These are phyloP conservation scores for Achlya flavicornis DNA, from an alignment of 2,888 invertebrate genomes.

Conservation along the genomic window DNA sequence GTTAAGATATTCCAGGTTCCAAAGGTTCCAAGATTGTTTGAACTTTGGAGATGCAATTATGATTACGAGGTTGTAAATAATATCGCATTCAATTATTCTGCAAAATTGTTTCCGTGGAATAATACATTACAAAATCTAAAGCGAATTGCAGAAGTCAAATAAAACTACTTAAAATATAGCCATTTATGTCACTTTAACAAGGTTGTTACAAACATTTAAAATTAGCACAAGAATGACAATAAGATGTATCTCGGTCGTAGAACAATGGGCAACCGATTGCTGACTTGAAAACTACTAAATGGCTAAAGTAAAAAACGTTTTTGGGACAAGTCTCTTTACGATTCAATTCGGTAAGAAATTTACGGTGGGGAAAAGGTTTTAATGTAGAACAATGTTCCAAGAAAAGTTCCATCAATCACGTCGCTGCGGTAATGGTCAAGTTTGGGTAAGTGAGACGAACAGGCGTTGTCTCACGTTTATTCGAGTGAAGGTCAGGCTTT, in stretches of 20 bases:
- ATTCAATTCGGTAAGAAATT: background rate
- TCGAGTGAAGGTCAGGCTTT: slow-evolving; percentile 40
- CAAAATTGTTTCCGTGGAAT: too few species aligned
- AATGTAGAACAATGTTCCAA: slow-evolving; percentile 22
- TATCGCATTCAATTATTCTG: too few species aligned
- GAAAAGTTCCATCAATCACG: slow-evolving; percentile 37
- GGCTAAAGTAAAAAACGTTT: background rate
- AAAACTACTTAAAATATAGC: background rate
- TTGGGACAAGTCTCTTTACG: background rate
- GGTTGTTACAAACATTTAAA: background rate
- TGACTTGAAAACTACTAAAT: slow-evolving; percentile 2
- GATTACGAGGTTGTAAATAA: too few species aligned
- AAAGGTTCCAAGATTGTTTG: too few species aligned
- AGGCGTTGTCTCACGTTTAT: slow-evolving; percentile 37
- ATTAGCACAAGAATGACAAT: slow-evolving; percentile 6
- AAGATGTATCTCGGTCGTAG: background rate
- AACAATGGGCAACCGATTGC: slow-evolving; percentile 1
- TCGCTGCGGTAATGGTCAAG: slow-evolving; percentile 41
- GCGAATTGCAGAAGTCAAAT: background rate
- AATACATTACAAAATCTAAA: background rate
- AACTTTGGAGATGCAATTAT: too few species aligned
- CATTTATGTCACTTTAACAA: background rate
- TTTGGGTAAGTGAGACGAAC: slow-evolving; percentile 29
- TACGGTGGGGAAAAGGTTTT: slow-evolving; percentile 18
- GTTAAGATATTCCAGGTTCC: too few species aligned